Percentiles rank a stretch among this genome's conserved stretches.
Evolutionary conservation across 2,113 vertebrate genomes (phyloP).

Genomic region (Plecturocebus donacophilus): DNA sequence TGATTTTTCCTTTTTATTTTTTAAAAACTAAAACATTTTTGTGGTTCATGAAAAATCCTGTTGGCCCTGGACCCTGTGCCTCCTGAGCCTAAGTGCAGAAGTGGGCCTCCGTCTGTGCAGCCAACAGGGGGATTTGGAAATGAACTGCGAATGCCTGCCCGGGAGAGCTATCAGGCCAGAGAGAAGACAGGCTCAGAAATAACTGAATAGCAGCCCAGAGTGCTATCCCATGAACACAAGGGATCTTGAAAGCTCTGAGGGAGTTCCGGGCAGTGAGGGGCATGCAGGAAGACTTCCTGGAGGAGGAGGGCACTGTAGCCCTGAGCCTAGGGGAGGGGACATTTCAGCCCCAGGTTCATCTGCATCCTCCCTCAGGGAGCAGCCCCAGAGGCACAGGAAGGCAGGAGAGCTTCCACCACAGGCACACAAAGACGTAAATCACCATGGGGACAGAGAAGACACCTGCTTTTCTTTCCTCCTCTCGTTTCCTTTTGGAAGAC

Average conservation of each 20-base stretch:
- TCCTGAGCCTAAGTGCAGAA: too few species aligned
- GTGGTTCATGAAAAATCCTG: accelerated
- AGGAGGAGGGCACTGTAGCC: background rate
- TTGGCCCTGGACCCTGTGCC: background rate
- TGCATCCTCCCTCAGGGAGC: background rate
- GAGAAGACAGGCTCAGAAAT: background rate
- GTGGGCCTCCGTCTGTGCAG: background rate
- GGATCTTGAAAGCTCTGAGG: too few species aligned
- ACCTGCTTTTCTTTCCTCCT: constrained; percentile 42
- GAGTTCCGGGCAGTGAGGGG: background rate
- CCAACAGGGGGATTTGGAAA: accelerated
- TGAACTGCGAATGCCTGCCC: accelerated
- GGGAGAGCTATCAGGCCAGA: background rate
- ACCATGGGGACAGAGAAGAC: constrained; percentile 45
- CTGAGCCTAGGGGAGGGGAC: background rate
- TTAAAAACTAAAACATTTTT: background rate
- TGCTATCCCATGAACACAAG: accelerated
- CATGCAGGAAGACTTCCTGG: background rate
- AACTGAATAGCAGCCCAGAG: too few species aligned
- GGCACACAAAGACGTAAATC: background rate
- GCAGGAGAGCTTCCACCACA: constrained; percentile 75
- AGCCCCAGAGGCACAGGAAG: background rate
- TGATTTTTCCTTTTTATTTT: background rate
- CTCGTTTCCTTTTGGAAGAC: constrained; percentile 61
- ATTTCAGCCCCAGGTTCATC: too few species aligned